These are phyloP conservation scores for Sweltsa coloradensis DNA, from an alignment of 1,140 invertebrate species.

Conservation along the genomic window DNA sequence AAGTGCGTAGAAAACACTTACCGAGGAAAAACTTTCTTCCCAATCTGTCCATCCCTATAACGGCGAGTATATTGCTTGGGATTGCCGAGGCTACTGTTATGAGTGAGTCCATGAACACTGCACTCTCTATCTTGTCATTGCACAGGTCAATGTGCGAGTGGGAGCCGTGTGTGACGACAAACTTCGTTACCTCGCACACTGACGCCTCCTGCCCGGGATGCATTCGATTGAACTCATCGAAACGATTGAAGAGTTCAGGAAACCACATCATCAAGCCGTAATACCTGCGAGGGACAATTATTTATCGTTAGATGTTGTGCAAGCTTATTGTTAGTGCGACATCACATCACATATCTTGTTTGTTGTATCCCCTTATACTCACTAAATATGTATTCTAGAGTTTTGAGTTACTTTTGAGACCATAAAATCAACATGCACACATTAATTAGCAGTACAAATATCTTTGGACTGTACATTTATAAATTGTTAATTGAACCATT, in stretches of 20 bases:
- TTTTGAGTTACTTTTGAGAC: too few species aligned
- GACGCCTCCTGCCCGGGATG: constrained; percentile 41
- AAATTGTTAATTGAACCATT: too few species aligned
- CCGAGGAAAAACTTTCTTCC: constrained; percentile 81
- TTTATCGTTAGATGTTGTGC: too few species aligned
- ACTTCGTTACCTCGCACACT: constrained; percentile 64
- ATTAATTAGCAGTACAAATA: too few species aligned
- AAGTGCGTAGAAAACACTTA: constrained; percentile 32
- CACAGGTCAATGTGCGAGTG: constrained; percentile 45
- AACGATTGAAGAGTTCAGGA: constrained; percentile 76
- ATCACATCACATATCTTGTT: too few species aligned
- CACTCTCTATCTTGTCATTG: constrained; percentile 52
- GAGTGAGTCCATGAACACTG: constrained; percentile 73
- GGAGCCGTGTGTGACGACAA: constrained; percentile 50
- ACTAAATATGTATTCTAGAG: too few species aligned
- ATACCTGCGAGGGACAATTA: constrained; percentile 53
- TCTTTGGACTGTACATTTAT: too few species aligned
- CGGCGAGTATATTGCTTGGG: constrained; percentile 71
- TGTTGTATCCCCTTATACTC: too few species aligned
- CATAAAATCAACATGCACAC: too few species aligned
- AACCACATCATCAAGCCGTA: constrained; percentile 89
- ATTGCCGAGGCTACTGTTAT: constrained; percentile 74
- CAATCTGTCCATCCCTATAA: constrained; percentile 59
- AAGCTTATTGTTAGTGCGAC: too few species aligned
- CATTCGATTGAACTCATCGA: constrained; percentile 57